A percentile compares a stretch with the other conserved stretches of the same genome.
Evolutionary conservation across 2,888 invertebrate genomes (phyloP).

Genomic region (Hypercompe scribonia): DNA sequence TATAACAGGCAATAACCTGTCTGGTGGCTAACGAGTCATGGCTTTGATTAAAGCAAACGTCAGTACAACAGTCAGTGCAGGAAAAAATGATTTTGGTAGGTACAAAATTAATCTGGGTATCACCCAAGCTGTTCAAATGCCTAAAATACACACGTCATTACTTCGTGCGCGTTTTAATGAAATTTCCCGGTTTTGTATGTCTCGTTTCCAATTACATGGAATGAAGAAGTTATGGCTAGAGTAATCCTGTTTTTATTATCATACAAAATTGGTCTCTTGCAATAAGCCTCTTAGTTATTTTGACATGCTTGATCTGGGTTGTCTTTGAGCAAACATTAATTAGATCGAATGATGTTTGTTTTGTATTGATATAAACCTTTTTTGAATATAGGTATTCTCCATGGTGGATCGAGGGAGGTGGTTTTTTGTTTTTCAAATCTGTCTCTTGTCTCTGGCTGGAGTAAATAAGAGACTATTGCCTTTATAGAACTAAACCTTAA

Average conservation of each 20-base stretch:
- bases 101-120: neutral
- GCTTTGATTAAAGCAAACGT: too few species aligned
- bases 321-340: neutral
- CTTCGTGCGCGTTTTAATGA: neutral
- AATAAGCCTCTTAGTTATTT: neutral
- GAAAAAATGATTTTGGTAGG: too few species aligned
- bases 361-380: neutral
- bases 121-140: neutral
- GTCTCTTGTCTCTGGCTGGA: too few species aligned
- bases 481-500: too few species aligned
- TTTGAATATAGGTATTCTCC: neutral
- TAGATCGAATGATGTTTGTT: neutral
- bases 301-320: neutral
- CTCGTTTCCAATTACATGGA: neutral
- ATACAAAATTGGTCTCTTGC: neutral
- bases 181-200: too few species aligned
- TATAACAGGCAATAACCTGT: too few species aligned
- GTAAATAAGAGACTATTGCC: too few species aligned
- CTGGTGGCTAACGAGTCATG: too few species aligned
- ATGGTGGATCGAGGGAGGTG: neutral
- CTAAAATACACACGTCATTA: neutral
- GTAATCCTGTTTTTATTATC: neutral
- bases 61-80: too few species aligned
- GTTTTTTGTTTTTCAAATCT: too few species aligned
- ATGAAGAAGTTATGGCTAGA: neutral